Evolutionary conservation across 2,113 vertebrate genomes (phyloP).

Genomic region (Mobula birostris): DNA sequence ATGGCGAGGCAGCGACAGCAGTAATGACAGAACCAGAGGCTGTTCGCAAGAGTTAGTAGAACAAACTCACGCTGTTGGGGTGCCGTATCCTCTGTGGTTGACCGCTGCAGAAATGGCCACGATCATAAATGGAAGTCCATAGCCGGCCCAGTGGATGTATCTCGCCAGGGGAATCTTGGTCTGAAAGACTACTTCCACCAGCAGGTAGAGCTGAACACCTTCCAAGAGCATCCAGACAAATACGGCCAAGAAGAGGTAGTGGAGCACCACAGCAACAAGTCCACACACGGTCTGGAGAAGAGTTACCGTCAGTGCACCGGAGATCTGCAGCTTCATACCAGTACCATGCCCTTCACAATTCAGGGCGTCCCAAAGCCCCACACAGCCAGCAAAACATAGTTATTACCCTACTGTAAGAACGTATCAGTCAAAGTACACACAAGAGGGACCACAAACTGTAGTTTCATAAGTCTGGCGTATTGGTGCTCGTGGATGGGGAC

Average conservation of each 20-base stretch:
- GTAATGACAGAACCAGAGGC: too few species aligned
- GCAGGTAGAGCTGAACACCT: constrained; percentile 4
- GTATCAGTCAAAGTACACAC: too few species aligned
- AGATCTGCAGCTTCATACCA: too few species aligned
- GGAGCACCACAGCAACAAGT: not conserved
- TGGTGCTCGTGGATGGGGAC: too few species aligned
- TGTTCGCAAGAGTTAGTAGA: not conserved
- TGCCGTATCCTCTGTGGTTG: not conserved
- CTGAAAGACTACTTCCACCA: not conserved
- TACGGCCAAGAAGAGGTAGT: not conserved
- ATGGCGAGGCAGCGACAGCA: not conserved
- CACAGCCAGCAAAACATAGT: too few species aligned
- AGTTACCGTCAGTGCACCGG: too few species aligned
- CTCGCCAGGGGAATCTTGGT: not conserved
- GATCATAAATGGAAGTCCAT: not conserved
- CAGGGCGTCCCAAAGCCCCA: too few species aligned
- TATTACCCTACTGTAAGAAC: too few species aligned
- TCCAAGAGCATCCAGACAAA: not conserved
- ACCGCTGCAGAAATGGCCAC: not conserved
- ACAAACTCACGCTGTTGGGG: not conserved
- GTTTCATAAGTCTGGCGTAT: too few species aligned
- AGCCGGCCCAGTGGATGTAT: not conserved
- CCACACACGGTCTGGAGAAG: not conserved
- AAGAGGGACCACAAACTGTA: too few species aligned
- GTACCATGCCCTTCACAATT: too few species aligned